phyloP scores from a whole-genome alignment of 2,113 vertebrate genomes.

The Rhegmatorhina hoffmannsi region DNA sequence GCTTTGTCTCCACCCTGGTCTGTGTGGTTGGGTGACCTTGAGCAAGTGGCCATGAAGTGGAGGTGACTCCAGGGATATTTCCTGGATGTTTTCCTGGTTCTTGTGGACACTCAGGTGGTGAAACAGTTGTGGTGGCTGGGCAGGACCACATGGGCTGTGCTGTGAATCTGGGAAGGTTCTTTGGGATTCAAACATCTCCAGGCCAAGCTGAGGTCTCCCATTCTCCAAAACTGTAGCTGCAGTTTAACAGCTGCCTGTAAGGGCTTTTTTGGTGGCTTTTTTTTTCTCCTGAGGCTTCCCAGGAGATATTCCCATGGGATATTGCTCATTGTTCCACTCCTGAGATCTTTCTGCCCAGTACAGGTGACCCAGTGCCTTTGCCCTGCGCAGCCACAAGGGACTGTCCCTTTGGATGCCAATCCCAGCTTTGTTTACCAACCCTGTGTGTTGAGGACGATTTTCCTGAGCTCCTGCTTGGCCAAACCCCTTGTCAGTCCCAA shows the following conservation, averaged over 20 bases:
- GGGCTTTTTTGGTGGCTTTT: neutral
- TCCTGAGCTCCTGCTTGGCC: neutral
- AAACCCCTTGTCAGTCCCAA: neutral
- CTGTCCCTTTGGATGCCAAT: neutral
- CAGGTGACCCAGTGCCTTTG: neutral
- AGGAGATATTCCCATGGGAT: neutral
- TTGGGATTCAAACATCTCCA: neutral
- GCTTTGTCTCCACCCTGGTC: neutral
- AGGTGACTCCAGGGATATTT: neutral
- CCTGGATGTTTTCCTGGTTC: neutral
- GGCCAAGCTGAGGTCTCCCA: neutral
- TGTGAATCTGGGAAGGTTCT: neutral
- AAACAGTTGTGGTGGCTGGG: neutral
- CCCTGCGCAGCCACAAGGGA: neutral
- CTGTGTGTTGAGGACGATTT: neutral
- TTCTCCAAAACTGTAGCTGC: neutral
- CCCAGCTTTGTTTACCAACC: neutral
- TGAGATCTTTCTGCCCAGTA: neutral
- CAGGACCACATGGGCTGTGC: neutral
- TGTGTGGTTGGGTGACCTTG: neutral
- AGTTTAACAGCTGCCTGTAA: neutral
- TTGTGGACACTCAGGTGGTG: neutral
- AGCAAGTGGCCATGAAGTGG: neutral
- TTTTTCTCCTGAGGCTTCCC: neutral
- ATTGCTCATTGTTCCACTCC: neutral